phyloP scores from a whole-genome alignment of 1,140 invertebrate genomes.

The Diuraphis noxia region DNA sequence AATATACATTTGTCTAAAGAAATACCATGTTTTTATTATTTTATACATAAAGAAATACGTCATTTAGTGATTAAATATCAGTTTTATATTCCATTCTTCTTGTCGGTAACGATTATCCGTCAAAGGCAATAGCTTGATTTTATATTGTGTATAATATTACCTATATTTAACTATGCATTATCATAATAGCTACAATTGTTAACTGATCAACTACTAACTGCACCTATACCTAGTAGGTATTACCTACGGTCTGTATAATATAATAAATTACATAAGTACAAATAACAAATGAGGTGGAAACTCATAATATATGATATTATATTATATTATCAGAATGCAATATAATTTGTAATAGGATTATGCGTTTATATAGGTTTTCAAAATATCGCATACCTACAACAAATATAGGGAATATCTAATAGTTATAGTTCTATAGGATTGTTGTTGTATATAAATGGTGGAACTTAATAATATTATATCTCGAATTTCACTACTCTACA shows the following conservation, averaged over 20 bases:
- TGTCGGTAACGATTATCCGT: not conserved
- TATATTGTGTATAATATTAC: not conserved
- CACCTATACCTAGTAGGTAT: no score
- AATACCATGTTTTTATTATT: not conserved
- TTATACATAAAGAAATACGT: not conserved
- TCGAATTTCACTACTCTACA: not conserved
- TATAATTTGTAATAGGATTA: no score
- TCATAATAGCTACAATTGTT: not conserved
- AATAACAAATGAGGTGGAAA: not conserved
- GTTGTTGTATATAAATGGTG: not conserved
- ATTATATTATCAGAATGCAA: not conserved
- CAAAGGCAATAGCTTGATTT: not conserved
- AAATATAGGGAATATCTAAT: no score
- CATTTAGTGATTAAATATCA: not conserved
- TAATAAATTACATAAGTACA: not conserved
- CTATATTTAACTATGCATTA: not conserved
- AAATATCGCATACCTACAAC: not conserved
- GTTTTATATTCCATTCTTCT: not conserved
- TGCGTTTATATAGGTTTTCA: not conserved
- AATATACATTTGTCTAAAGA: not conserved
- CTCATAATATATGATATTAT: not conserved
- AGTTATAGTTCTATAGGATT: not conserved
- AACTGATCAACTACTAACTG: not conserved
- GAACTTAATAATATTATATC: not conserved
- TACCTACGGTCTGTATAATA: no score